These are phyloP conservation scores for Hozukius guyotensis DNA, from an alignment of 2,797 vertebrate genomes.

Conservation along the genomic window DNA sequence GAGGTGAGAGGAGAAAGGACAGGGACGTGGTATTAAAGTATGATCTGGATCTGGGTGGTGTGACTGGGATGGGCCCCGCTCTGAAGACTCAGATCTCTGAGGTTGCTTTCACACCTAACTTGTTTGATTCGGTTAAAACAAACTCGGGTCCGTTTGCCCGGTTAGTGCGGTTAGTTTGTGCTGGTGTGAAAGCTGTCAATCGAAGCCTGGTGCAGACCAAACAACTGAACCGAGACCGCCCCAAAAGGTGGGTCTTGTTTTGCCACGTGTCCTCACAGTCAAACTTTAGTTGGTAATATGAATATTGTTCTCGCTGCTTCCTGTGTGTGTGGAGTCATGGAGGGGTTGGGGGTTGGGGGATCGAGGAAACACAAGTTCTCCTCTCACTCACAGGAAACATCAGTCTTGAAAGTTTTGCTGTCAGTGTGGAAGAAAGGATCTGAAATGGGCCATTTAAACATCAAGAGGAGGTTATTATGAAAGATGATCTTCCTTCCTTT, in stretches of 20 bases:
- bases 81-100: no score
- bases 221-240: no score
- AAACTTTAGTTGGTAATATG: background rate
- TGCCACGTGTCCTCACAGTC: background rate
- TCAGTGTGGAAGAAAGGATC: background rate
- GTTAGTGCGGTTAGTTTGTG: no score
- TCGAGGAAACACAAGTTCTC: background rate
- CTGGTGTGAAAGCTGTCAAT: no score
- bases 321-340: background rate
- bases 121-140: no score
- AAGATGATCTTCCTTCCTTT: background rate
- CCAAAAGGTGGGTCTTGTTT: background rate
- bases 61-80: no score
- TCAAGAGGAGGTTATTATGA: background rate
- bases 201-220: no score
- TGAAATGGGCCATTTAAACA: background rate
- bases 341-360: background rate
- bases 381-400: background rate
- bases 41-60: no score
- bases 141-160: no score
- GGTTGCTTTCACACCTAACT: no score
- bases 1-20: background rate
- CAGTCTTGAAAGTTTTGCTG: background rate
- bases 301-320: background rate
- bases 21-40: background rate